Percentiles rank a stretch among this genome's conserved stretches.
Evolutionary conservation across 2,797 vertebrate species (phyloP).

Genomic region (Sebastes trivittatus): DNA sequence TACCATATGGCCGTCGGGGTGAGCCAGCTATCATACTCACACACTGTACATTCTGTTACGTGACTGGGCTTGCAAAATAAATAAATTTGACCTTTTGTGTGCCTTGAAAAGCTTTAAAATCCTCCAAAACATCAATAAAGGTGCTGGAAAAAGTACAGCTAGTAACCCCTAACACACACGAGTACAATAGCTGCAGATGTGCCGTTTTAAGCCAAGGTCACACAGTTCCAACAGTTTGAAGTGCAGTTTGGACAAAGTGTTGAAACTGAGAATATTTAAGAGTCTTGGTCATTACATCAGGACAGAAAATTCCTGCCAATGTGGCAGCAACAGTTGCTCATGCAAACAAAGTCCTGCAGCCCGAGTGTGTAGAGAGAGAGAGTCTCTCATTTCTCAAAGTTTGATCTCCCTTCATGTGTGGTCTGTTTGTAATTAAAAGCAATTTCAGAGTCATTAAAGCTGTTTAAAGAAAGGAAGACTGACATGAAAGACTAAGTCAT

Average conservation of each 20-base stretch:
- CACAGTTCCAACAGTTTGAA: neutral
- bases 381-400: conserved; percentile 5
- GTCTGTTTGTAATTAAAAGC: conserved; percentile 37
- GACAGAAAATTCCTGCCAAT: neutral
- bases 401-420: conserved; percentile 5
- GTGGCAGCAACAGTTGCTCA: neutral
- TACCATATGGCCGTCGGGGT: conserved; percentile 97
- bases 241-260: neutral
- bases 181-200: neutral
- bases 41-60: conserved; percentile 2
- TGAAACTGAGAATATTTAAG: neutral
- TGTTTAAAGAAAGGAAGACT: conserved; percentile 38
- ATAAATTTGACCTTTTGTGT: neutral
- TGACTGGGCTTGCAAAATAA: neutral
- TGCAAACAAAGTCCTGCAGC: neutral
- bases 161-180: neutral
- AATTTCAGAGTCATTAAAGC: conserved; percentile 13
- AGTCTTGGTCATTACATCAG: neutral
- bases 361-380: neutral
- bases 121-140: neutral
- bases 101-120: neutral
- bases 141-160: neutral
- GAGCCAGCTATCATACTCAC: conserved; percentile 57
- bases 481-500: conserved; percentile 6
- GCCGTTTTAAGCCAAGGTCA: neutral